Evolutionary conservation across 2,888 invertebrate genomes (phyloP).

Genomic region (Theodoxus fluviatilis): DNA sequence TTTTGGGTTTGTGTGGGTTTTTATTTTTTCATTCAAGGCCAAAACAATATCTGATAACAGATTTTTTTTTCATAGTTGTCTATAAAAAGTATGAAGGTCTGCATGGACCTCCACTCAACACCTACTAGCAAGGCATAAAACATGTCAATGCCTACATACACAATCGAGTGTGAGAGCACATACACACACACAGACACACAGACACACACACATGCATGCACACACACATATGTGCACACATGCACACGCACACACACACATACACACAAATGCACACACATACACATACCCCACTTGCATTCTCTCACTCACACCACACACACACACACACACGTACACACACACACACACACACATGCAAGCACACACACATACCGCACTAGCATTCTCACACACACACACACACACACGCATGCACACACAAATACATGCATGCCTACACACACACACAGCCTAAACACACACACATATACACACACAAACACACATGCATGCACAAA

Average conservation of each 20-base stretch:
- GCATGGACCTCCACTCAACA: no score
- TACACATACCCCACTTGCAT: background rate
- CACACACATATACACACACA: background rate
- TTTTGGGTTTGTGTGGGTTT: no score
- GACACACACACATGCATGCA: background rate
- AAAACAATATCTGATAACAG: no score
- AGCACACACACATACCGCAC: background rate
- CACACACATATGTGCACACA: constrained; percentile 14
- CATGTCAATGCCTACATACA: background rate
- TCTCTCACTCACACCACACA: constrained; percentile 1
- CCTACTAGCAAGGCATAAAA: no score
- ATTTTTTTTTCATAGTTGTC: no score
- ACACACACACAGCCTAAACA: background rate
- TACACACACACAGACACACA: constrained; percentile 11
- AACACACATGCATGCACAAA: background rate
- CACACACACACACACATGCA: background rate
- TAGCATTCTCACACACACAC: background rate
- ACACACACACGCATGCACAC: background rate
- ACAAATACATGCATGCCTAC: background rate
- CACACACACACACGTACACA: constrained; percentile 15
- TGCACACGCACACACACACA: background rate
- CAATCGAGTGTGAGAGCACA: background rate
- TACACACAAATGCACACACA: background rate
- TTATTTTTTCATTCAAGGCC: no score
- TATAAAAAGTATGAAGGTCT: no score